Conservation (phyloP, 37 sponge, comb jelly and placozoan genomes). For the Amphimedon queenslandica region DNA sequence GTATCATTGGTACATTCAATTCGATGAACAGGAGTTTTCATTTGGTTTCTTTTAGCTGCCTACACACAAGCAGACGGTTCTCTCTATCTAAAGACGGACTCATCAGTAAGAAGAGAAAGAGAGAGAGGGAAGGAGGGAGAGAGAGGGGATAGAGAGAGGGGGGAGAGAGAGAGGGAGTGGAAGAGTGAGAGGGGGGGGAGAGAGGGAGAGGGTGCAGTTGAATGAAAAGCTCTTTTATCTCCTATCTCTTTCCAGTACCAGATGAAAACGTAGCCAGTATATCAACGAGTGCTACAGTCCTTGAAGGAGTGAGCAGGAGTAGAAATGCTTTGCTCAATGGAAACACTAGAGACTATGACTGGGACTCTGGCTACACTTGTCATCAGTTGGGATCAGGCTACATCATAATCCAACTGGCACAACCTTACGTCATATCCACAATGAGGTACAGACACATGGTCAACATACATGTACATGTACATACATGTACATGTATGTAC, state of each 20-base stretch:
- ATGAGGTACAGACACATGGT: conserved; percentile 54
- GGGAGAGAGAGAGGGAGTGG: background rate
- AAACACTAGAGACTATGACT: conserved; percentile 88
- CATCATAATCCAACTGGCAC: conserved; percentile 77
- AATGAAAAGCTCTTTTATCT: background rate
- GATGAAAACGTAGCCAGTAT: conserved; percentile 85
- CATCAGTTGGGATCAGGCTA: conserved; percentile 88
- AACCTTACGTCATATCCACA: conserved; percentile 71
- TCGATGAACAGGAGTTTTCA: conserved; percentile 83
- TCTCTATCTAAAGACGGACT: conserved; percentile 30
- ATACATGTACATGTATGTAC: too few species aligned
- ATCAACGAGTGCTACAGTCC: conserved; percentile 80
- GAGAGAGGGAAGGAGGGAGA: background rate
- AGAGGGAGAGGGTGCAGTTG: background rate
- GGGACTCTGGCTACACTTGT: conserved; percentile 98
- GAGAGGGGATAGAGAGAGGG: background rate
- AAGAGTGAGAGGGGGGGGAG: background rate
- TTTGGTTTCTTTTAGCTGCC: conserved; percentile 74
- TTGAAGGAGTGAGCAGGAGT: conserved; percentile 87
- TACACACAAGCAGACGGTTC: conserved; percentile 59
- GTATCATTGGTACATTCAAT: conserved; percentile 79
- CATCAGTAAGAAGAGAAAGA: conserved; percentile 45
- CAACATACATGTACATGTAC: conserved; percentile 1
- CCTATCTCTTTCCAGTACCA: conserved; percentile 39
- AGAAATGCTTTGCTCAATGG: conserved; percentile 89